A percentile compares a stretch with the other conserved stretches of the same genome.
These are phyloP conservation scores for Marmota flaviventris DNA, from an alignment of 2,113 vertebrate genomes.

Conservation along the genomic window DNA sequence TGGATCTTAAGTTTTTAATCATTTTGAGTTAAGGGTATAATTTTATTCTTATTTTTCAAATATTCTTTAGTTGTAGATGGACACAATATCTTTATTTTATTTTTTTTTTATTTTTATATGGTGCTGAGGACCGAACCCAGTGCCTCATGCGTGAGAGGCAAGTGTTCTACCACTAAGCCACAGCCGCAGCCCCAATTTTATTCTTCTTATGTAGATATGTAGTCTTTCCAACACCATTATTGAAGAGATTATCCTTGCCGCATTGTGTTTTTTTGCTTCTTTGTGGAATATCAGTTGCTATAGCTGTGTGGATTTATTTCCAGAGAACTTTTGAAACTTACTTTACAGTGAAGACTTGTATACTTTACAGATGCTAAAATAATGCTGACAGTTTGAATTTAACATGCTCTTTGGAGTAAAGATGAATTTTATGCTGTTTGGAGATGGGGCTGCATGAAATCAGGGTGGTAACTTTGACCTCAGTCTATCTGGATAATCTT, in stretches of 20 bases:
- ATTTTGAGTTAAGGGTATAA: not conserved
- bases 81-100: too few relatives aligned
- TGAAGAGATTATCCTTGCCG: not conserved
- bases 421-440: not conserved
- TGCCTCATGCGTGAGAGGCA: too few relatives aligned
- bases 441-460: not conserved
- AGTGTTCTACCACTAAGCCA: too few relatives aligned
- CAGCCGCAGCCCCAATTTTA: not conserved
- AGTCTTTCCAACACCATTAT: not conserved
- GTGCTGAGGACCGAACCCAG: too few relatives aligned
- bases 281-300: not conserved
- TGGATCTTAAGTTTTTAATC: not conserved
- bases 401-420: not conserved
- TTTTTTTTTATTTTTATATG: too few relatives aligned
- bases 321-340: not conserved
- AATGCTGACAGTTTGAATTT: conserved; percentile 18
- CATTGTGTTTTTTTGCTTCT: not conserved
- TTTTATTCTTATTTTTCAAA: not conserved
- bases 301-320: not conserved
- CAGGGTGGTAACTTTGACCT: not conserved
- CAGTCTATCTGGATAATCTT: conserved; percentile 39
- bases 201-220: not conserved
- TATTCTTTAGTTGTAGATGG: too few relatives aligned
- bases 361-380: conserved; percentile 32
- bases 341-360: not conserved